Conservation (phyloP, 2,888 invertebrate species). For the Hirtodrosophila duncani region DNA sequence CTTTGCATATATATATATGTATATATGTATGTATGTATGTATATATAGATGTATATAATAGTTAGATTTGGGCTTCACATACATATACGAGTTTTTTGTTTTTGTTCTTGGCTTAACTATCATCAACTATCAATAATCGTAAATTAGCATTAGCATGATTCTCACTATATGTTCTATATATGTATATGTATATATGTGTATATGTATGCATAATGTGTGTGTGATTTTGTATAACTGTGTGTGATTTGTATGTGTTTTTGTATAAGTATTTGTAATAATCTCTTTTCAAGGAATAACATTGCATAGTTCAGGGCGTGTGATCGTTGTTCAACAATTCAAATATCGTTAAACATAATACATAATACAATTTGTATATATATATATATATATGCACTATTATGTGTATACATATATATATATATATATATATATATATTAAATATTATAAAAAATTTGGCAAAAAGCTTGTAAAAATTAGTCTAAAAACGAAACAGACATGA, state of each 20-base stretch:
- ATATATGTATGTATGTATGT: conserved; percentile 27
- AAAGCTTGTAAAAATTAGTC: conserved; percentile 69
- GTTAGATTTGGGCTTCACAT: conserved; percentile 56
- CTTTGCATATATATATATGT: conserved; percentile 2
- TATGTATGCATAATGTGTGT: conserved; percentile 24
- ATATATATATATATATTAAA: conserved; percentile 5
- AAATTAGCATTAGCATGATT: conserved; percentile 36
- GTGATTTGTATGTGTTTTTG: conserved; percentile 25
- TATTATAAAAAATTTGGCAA: conserved; percentile 62
- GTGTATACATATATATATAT: no score
- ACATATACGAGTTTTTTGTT: conserved; percentile 34
- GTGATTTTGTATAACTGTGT: no score
- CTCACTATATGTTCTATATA: conserved; percentile 31
- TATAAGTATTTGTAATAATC: conserved; percentile 70
- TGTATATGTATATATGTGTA: conserved; percentile 16
- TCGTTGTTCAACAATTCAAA: conserved; percentile 55
- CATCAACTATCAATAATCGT: conserved; percentile 28
- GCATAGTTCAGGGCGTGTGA: conserved; percentile 62
- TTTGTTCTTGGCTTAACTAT: conserved; percentile 66
- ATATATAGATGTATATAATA: conserved; percentile 23
- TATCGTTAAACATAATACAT: conserved; percentile 63
- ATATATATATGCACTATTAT: no score
- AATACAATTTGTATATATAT: conserved; percentile 14
- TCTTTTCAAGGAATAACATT: conserved; percentile 74
- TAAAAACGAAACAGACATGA: conserved; percentile 53